phyloP scores from a whole-genome alignment of 2,113 vertebrate genomes.

The Plectropomus leopardus region DNA sequence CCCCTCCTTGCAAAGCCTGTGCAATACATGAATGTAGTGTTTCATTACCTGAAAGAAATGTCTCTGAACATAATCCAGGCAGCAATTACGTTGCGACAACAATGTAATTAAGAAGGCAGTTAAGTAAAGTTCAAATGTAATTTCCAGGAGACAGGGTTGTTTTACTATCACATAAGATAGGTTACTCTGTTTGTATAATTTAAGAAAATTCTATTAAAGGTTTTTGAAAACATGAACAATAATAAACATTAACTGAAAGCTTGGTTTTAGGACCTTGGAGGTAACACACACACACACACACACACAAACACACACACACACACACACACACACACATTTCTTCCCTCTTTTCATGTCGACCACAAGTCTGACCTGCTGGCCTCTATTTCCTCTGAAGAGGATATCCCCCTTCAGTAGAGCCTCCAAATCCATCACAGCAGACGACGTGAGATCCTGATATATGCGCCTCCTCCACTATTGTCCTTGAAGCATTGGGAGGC shows the following conservation, averaged over 20 bases:
- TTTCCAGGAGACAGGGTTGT: too few relatives aligned
- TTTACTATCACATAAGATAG: not conserved
- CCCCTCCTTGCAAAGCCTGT: too few relatives aligned
- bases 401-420: constrained; percentile 67
- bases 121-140: too few relatives aligned
- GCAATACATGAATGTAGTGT: too few relatives aligned
- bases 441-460: constrained; percentile 56
- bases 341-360: constrained; percentile 74
- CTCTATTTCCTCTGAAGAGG: constrained; percentile 74
- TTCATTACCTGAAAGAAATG: too few relatives aligned
- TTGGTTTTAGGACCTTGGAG: constrained; percentile 27
- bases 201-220: not conserved
- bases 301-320: not conserved
- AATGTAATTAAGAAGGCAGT: too few relatives aligned
- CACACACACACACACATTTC: constrained; percentile 41
- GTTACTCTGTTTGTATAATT: not conserved
- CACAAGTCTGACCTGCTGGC: constrained; percentile 75
- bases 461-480: constrained; percentile 68
- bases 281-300: not conserved
- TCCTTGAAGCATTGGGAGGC: constrained; percentile 79
- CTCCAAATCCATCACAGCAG: constrained; percentile 72
- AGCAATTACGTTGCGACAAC: too few relatives aligned
- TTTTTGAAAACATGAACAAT: constrained; percentile 12
- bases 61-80: too few relatives aligned
- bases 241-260: constrained; percentile 32